Evolutionary conservation across 2,113 vertebrate species (phyloP).

Genomic region (Aptenodytes patagonicus): DNA sequence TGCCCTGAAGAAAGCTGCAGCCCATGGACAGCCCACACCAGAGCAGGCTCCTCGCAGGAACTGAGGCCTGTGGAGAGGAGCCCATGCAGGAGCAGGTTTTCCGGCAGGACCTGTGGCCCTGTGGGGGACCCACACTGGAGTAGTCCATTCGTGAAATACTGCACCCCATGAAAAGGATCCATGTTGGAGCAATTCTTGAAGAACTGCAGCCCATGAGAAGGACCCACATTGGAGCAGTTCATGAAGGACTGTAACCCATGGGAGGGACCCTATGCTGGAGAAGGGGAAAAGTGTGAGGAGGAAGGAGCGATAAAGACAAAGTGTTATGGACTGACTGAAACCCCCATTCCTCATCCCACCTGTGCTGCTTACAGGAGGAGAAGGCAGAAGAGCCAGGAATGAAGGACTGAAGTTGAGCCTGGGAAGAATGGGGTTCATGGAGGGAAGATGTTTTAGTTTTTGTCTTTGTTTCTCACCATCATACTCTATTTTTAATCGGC

Average conservation of each 20-base stretch:
- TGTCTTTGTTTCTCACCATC: background rate
- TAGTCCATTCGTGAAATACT: background rate
- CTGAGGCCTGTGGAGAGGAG: background rate
- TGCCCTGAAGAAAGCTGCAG: background rate
- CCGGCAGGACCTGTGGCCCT: background rate
- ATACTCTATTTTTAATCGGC: background rate
- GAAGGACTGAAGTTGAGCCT: background rate
- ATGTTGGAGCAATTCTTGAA: background rate
- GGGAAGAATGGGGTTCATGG: background rate
- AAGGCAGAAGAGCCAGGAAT: background rate
- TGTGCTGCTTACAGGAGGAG: rapidly evolving
- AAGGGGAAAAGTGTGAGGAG: background rate
- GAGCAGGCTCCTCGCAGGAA: background rate
- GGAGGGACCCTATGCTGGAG: background rate
- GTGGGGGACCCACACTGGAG: rapidly evolving
- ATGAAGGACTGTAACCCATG: background rate
- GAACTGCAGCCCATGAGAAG: background rate
- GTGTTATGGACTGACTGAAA: background rate
- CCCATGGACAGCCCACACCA: background rate
- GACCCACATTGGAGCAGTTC: background rate
- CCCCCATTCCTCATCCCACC: background rate
- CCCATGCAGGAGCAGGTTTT: background rate
- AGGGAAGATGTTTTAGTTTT: background rate
- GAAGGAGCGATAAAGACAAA: background rate
- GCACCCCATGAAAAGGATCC: background rate